Evolutionary conservation across 2,888 invertebrate genomes (phyloP).

Genomic region (Phengaris alcon): DNA sequence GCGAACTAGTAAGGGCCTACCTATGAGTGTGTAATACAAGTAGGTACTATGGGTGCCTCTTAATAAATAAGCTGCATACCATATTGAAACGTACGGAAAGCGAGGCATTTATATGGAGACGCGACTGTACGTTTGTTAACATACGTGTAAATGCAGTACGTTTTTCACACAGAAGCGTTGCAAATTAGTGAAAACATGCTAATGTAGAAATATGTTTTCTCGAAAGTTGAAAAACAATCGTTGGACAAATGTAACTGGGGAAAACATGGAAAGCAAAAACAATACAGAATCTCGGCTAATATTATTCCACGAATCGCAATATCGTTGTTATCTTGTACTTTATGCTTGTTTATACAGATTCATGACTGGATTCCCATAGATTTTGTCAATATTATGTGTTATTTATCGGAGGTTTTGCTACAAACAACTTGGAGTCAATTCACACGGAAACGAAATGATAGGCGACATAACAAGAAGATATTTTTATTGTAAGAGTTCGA

Average conservation of each 20-base stretch:
- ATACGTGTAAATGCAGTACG: conserved; percentile 16
- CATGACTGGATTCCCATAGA: neutral
- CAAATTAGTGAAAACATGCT: conserved; percentile 67
- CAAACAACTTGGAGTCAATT: neutral
- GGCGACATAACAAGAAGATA: too few relatives aligned
- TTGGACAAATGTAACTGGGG: neutral
- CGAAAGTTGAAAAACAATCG: conserved; percentile 47
- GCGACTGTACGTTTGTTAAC: conserved; percentile 6
- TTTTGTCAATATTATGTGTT: conserved; percentile 4
- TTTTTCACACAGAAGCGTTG: conserved; percentile 48
- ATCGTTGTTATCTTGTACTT: neutral
- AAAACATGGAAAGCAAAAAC: neutral
- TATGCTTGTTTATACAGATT: neutral
- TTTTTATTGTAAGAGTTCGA: too few relatives aligned
- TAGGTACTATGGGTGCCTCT: conserved; percentile 34
- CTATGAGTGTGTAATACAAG: conserved; percentile 61
- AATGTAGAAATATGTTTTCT: conserved; percentile 40
- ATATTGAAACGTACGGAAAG: conserved; percentile 11
- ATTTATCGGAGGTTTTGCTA: neutral
- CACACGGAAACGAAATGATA: too few relatives aligned
- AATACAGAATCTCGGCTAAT: neutral
- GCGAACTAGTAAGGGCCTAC: conserved; percentile 53
- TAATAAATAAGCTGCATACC: conserved; percentile 6
- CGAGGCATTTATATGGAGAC: neutral
- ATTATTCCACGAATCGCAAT: conserved; percentile 20